Base-by-base conservation (phyloP, 2,888 invertebrate genomes). In the Mamestra brassicae region DNA sequence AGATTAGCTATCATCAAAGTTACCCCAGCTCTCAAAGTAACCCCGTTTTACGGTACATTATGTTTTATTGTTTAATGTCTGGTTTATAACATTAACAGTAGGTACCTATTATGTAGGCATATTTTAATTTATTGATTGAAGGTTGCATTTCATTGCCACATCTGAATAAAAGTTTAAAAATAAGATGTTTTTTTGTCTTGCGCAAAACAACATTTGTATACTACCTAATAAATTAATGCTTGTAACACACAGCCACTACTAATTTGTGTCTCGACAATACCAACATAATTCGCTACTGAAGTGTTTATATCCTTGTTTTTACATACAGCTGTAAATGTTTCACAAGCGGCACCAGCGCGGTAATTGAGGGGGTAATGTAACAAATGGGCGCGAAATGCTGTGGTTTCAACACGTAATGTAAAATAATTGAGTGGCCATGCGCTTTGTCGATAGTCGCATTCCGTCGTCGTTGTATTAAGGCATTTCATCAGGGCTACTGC, bases 361-460 rank as follows among this genome's bases (percentile, higher is more conserved):
- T 26, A 26, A 26, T 26, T 26, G 26, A 26, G 26, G 26, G 57
- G 57, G 60, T 55, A 74, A 71, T 70, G 60, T 71, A 78, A 79
- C 71, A 58, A 86, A 88, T 81, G 74, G 73, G 74, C 64, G 74
- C 80, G 70, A 86, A 85, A 81, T 74, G 66, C 71, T 78, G 58
- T 69, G 75, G 80, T 86, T 87, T 85, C 88, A 81, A 86, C 88
- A 87, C 71, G 66, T 86, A 87, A 75, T 75, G 71, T 79, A 80
- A 78, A 83, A 83, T 87, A 87, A 86, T 84, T 85, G 83, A 74
- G 73, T 76, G 74, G 68, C 72, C 83, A 83, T 80, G 84, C 74
- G 71, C 68, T 76, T 86, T 87, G 84, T 83, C 81, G 80, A 87
- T 77, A 81, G 81, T 76, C 81, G 83, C 89, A 90, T 89, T 89